Base-by-base conservation (phyloP, 2,113 vertebrate species). In the Nettapus auritus region DNA sequence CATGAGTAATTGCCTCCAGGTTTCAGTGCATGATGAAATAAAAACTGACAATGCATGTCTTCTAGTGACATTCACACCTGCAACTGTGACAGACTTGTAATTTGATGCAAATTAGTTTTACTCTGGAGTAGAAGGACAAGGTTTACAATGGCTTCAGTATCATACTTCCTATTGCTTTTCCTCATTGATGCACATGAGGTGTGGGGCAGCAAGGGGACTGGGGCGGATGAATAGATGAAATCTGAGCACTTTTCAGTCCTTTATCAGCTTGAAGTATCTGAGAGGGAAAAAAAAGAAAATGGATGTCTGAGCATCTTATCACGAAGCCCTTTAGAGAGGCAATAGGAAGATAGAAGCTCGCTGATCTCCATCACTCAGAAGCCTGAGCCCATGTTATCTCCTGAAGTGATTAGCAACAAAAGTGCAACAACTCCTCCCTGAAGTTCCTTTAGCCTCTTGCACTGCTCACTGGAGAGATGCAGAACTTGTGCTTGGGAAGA, bases 91-190 rank as follows among this genome's bases (percentile, higher is more conserved):
- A 88, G 57, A 57, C 36, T 57, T 68, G 66, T 77, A 96, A 94
- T 90, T 90, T 86, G 83, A 92, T 86, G 80, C 79, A 94, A 95
- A 96, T 91, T 91, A 87, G 71, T 82, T 96, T 97, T 81, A 82
- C 33, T 90, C 29, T 52, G 53, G 23, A 48, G 69, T 95, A 82
- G 73, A 93, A 94, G 66, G 66, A 77, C 73, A 79, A 69, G 48
- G 38, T 82, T 93, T 95, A 57, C 88, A 88, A 15, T 28, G 75
- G 64, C 70, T 75, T 36, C 17, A 21, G 69, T 84, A 79, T 69
- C 57, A 46, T 34, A 67, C 25, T 82, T 52, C 84, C 69, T 6
- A 3, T 66, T 50, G 28, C 25, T 93, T 90, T 88, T 62, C 52
- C 50, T 70, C 26, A 28, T 89, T 75, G 71, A 55, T 38, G 44